Percentiles rank a stretch among this genome's conserved stretches.
Conservation (phyloP, 2,797 vertebrate species). For the Pantherophis alleghaniensis region DNA sequence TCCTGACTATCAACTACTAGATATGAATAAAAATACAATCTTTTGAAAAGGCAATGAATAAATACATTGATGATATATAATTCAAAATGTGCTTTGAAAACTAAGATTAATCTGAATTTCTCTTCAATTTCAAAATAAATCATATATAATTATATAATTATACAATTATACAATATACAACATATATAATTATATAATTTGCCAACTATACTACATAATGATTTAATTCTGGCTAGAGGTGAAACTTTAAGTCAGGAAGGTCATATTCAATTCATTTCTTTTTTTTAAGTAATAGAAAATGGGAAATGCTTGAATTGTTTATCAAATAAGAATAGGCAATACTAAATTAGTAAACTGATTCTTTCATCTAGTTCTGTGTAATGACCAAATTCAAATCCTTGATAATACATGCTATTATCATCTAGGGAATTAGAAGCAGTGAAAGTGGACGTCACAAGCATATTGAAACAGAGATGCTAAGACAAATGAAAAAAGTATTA, state of each 20-base stretch:
- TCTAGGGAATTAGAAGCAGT: not conserved
- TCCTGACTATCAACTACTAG: conserved; percentile 23
- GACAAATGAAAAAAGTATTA: not conserved
- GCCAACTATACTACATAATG: not conserved
- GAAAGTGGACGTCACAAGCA: not conserved
- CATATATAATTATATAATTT: not conserved
- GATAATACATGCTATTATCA: not conserved
- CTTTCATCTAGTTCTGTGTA: not conserved
- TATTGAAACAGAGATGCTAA: too few relatives aligned
- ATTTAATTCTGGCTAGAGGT: not conserved
- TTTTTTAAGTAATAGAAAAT: not conserved
- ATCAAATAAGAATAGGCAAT: not conserved
- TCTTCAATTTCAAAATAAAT: not conserved
- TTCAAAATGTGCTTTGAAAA: not conserved
- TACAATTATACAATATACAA: too few relatives aligned
- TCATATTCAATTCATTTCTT: not conserved
- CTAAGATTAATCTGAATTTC: not conserved
- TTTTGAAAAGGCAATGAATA: conserved; percentile 10
- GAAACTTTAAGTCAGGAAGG: not conserved
- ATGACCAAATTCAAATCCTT: not conserved
- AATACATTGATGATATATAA: not conserved
- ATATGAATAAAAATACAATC: not conserved
- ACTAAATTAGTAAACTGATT: not conserved
- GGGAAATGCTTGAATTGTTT: not conserved
- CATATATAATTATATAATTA: not conserved